phyloP scores from a whole-genome alignment of 2,113 vertebrate genomes.

The Chionodraco myersi region DNA sequence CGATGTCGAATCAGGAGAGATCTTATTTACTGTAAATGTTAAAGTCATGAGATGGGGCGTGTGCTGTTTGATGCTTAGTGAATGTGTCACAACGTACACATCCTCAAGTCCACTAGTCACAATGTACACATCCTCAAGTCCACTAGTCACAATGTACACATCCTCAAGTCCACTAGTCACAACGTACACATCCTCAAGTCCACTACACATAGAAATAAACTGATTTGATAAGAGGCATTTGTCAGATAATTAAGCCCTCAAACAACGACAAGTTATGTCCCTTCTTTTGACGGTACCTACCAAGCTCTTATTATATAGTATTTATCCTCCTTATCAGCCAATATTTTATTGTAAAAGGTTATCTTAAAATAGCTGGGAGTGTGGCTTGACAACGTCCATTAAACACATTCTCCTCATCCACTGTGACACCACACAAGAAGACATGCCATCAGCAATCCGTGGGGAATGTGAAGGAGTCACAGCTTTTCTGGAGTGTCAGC shows the following conservation, averaged over 20 bases:
- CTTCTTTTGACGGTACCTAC: neutral
- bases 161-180: no score
- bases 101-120: no score
- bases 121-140: neutral
- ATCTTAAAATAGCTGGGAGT: neutral
- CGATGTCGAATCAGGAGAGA: neutral
- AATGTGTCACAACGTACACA: neutral
- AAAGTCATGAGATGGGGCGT: neutral
- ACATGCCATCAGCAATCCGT: slow-evolving; percentile 20
- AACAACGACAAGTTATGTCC: no score
- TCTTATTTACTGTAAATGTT: neutral
- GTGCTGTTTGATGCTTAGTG: neutral
- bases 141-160: neutral
- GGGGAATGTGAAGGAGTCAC: slow-evolving; percentile 21
- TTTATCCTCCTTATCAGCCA: neutral
- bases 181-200: neutral
- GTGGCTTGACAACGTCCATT: neutral
- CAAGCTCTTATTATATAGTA: neutral
- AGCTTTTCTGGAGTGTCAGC: slow-evolving; percentile 35
- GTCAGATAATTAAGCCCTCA: no score
- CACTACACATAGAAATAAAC: no score
- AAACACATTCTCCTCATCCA: neutral
- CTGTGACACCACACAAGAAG: slow-evolving; percentile 34
- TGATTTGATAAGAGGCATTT: no score
- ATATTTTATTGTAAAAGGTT: neutral